Percentiles rank a stretch among this genome's conserved stretches.
Evolutionary conservation across 2,797 vertebrate species (phyloP).

Genomic region (Lateolabrax maculatus): DNA sequence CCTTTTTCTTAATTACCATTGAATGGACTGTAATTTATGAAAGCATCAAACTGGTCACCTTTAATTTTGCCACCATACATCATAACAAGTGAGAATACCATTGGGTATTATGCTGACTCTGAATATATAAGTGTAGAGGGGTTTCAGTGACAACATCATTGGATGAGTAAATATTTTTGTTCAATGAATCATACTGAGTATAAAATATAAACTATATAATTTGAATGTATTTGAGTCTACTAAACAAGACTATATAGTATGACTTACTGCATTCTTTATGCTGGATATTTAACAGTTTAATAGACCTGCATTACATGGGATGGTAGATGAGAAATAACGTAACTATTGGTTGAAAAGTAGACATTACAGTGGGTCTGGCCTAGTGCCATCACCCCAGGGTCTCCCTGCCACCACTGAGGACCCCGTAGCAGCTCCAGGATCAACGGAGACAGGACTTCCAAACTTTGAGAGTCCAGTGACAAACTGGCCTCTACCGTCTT

Average conservation of each 20-base stretch:
- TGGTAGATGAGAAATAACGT: neutral
- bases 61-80: neutral
- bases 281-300: neutral
- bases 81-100: neutral
- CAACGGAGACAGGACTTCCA: neutral
- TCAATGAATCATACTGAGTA: neutral
- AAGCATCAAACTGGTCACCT: neutral
- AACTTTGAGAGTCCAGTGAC: neutral
- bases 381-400: neutral
- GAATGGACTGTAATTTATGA: no score
- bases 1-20: neutral
- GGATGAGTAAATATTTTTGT: neutral
- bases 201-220: neutral
- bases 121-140: neutral
- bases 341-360: neutral
- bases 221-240: neutral
- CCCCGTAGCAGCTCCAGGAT: neutral
- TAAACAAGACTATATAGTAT: neutral
- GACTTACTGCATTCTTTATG: neutral
- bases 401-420: neutral
- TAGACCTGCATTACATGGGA: neutral
- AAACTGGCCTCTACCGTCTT: conserved; percentile 2
- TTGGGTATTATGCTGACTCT: neutral
- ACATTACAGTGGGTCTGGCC: neutral
- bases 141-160: neutral